phyloP scores from a whole-genome alignment of 1,140 invertebrate species.

The Arctopsyche grandis region DNA sequence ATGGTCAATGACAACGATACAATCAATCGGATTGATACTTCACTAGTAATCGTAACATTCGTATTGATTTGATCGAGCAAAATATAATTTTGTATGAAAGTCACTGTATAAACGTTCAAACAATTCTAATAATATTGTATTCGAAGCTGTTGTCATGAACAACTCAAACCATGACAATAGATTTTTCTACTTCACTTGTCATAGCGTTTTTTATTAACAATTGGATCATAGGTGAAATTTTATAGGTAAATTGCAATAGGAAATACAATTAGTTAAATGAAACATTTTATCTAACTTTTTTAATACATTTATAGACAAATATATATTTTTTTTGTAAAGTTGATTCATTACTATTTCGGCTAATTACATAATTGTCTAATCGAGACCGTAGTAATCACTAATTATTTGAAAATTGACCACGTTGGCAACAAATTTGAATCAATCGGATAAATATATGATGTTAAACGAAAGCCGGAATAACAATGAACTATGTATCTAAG shows the following conservation, averaged over 20 bases:
- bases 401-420: background rate
- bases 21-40: too few species aligned
- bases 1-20: too few species aligned
- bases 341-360: constrained; percentile 7
- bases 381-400: background rate
- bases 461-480: background rate
- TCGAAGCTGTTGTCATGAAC: constrained; percentile 1
- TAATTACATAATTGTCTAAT: constrained; percentile 6
- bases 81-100: background rate
- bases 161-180: constrained; percentile 12
- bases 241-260: constrained; percentile 43
- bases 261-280: constrained; percentile 36
- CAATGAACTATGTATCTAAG: background rate
- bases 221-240: constrained; percentile 31
- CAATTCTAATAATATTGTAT: background rate
- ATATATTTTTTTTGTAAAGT: constrained; percentile 9
- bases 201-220: constrained; percentile 11
- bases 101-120: background rate
- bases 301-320: constrained; percentile 32
- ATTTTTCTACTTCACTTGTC: constrained; percentile 19
- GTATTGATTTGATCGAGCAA: background rate
- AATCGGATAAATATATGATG: background rate
- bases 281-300: constrained; percentile 29
- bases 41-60: too few species aligned
- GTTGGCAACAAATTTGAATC: background rate